Base-by-base conservation (phyloP, 53 echinoderm and acorn worm species). In the Mesocentrotus franciscanus region DNA sequence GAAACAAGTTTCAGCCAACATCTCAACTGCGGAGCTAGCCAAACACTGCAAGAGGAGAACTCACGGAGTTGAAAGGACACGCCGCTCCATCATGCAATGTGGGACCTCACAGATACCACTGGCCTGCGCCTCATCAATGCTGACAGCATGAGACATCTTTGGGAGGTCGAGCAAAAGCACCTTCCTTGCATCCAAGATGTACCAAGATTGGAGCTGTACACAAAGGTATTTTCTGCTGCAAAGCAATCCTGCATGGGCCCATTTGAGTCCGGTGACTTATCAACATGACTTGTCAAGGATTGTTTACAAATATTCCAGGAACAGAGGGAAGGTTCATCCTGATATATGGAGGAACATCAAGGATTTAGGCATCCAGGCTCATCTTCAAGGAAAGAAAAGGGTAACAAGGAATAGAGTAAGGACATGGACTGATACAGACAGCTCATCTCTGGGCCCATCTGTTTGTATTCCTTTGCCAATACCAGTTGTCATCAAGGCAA, bases 331-430 rank as follows among this genome's bases (percentile, higher is more conserved):
- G n/a, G 32, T 89, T 89, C 56, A 89, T 89, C 56, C 58, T 18
- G 9, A 27, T 27, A 1, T 26, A 89, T 57, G 58, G 89, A 89
- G 89, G 89, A 89, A 89, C 58, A 89, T 89, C 89, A 89, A 56
- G 89, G 89, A 89, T 11, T 89, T 89, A 57, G 89, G 89, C 58
- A 89, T 89, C 57, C 56, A 89, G 29, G 89, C 89, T 56, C 56
- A 57, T 56, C 56, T 56, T 56, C 89, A 17, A 56, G 89, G 89
- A 9, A 89, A 59, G 89, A 89, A 57, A 56, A 22, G 89, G 7
- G 34, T 2, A 84, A 30, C 2, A 34, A 49, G 14, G n/a, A n/a
- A n/a, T n/a, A 49, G 20, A 70, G 24, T 22, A 70, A 22, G 24
- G 22, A 22, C 70, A 70, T 13, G 12, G 16, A 18, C 24, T 5